These are phyloP conservation scores for Agrochola macilenta DNA, from an alignment of 2,888 invertebrate species.

Conservation along the genomic window DNA sequence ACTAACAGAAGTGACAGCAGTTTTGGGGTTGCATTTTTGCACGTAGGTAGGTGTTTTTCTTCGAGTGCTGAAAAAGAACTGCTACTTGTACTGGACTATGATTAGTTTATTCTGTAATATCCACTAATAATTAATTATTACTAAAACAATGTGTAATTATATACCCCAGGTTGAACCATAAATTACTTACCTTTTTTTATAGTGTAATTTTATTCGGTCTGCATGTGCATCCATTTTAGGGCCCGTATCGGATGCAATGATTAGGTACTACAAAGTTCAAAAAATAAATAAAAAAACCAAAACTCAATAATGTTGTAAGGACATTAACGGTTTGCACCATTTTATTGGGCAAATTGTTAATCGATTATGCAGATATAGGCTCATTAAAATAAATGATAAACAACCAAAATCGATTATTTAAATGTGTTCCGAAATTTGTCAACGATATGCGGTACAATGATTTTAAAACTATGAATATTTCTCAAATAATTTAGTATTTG, in stretches of 20 bases:
- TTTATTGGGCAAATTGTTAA: conserved; percentile 17
- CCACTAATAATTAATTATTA: too few relatives aligned
- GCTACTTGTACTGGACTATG: background rate
- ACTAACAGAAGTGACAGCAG: background rate
- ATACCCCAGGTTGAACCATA: too few relatives aligned
- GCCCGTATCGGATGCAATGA: too few relatives aligned
- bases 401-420: conserved; percentile 29
- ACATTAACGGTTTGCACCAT: background rate
- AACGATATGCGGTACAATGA: background rate
- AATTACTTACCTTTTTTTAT: background rate
- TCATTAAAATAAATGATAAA: conserved; percentile 26
- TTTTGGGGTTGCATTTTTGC: background rate
- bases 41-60: background rate
- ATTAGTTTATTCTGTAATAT: background rate
- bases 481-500: conserved; percentile 13
- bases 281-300: background rate
- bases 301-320: background rate
- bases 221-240: too few relatives aligned
- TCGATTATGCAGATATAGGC: conserved; percentile 31
- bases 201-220: background rate
- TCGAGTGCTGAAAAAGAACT: background rate
- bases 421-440: conserved; percentile 22
- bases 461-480: conserved; percentile 12
- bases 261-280: too few relatives aligned
- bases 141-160: too few relatives aligned